Evolutionary conservation across 2,888 invertebrate species (phyloP), one percentile per base, ranked within the genome.

Genomic region (Hyalella azteca): DNA sequence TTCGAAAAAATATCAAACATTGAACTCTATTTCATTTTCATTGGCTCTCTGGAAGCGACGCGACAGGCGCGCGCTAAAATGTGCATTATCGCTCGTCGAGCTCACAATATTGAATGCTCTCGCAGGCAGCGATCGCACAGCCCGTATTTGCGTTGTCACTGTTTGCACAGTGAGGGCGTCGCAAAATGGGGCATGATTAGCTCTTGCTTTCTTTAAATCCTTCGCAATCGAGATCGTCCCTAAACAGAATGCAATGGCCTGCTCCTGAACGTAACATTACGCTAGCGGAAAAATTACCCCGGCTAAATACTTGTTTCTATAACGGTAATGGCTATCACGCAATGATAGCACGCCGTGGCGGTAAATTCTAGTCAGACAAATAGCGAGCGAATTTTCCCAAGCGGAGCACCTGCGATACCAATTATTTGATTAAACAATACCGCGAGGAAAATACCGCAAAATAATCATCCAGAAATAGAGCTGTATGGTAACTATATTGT

Each of bases 81-180:
- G 66, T 66, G 36, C 66, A 66, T 66, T 66, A 66, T 66, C 66
- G 32, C 66, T 66, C 66, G 7, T 36, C 2, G 54, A 66, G 36
- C 66, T 22, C 66, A 66, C 66, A 66, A 66, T 66, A 66, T 66
- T 66, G 66, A 66, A 66, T 66, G 36, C 66, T 66, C n/a, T n/a
- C 66, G 66, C 32, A 32, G 66, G 22, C 36, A 36, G 36, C 36
- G 66, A 66, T 32, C 32, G 66, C 66, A 66, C n/a, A n/a, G 15
- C 66, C 66, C 66, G 66, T 66, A 66, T 66, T 66, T 66, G 66
- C 66, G 36, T 36, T 36, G 66, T 66, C 66, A 66, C 39, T 66
- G 66, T 66, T 66, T 66, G 66, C 36, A 66, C 66, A 66, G 66
- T 15, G 66, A 66, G 36, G 66, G 36, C 66, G 66, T 66, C 36